Percentiles rank a stretch among this genome's conserved stretches.
Conservation (phyloP, 2,888 invertebrate genomes). For the Campoletis raptor region DNA sequence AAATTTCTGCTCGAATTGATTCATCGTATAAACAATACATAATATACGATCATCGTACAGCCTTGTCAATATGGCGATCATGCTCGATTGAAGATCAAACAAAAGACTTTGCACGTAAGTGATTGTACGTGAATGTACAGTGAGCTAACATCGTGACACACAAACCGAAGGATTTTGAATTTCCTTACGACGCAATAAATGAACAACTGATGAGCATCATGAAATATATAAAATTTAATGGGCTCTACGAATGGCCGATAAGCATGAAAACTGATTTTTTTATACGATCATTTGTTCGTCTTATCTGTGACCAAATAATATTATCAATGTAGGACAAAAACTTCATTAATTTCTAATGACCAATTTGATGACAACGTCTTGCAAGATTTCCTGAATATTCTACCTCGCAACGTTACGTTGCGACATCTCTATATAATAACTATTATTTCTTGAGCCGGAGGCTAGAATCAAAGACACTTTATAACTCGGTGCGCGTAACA, state of each 20-base stretch:
- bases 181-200: background rate
- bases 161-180: background rate
- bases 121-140: background rate
- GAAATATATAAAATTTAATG: background rate
- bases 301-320: background rate
- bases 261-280: background rate
- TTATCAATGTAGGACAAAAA: constrained; percentile 30
- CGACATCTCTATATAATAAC: constrained; percentile 51
- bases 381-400: constrained; percentile 35
- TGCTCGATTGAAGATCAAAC: constrained; percentile 27
- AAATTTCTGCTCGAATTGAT: background rate
- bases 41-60: background rate
- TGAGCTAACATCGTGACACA: background rate
- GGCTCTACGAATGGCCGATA: background rate
- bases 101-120: constrained; percentile 4
- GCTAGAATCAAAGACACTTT: constrained; percentile 56
- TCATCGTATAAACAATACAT: constrained; percentile 12
- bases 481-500: constrained; percentile 45
- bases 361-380: constrained; percentile 17
- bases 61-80: constrained; percentile 7
- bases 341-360: constrained; percentile 23
- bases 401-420: constrained; percentile 33
- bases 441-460: constrained; percentile 53
- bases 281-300: background rate
- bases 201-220: background rate